Evolutionary conservation across 2,888 invertebrate species (phyloP), one percentile per base, ranked within the genome.

Genomic region (Phlogophora meticulosa): DNA sequence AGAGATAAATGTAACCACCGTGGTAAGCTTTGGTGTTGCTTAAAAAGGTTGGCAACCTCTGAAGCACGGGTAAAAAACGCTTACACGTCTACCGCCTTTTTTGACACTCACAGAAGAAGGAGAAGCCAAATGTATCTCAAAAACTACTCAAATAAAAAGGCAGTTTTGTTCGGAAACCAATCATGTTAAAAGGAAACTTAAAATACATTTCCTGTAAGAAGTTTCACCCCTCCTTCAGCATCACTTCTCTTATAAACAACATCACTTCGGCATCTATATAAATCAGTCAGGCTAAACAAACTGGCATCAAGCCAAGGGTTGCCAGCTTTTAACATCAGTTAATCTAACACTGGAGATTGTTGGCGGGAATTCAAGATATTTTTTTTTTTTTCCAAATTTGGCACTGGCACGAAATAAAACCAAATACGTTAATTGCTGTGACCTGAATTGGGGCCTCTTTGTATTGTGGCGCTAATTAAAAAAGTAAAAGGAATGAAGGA

Each of bases 241-340:
- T 58, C 58, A 59, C 9, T 40, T 13, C 32, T 43, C n/a, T 28
- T 53, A 62, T 40, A 73, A 70, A 71, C 55, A 76, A 59, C 63
- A 70, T 73, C 66, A 61, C 63, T 32, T 80, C 52, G 64, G 61
- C 69, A 67, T 62, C 51, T 46, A 53, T 63, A 88, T 92, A 91
- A 92, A 92, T 92, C 91, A 90, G 88, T 84, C 85, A 83, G 80
- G 74, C 67, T 80, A 67, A 77, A 72, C 75, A 56, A 80, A 79
- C 82, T 90, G 90, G 90, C 90, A 67, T 55, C 15, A 4, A 58
- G 91, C 91, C 92, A 92, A 85, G 71, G 74, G 84, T 82, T 82
- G 85, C 87, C 84, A 90, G 90, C 87, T 92, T 91, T 92, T 91
- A 91, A 89, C 93, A 91, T 91, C 92, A 91, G 90, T 92, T 92